Conservation (phyloP, 23 tunicate genomes). For the Botrylloides violaceus region DNA sequence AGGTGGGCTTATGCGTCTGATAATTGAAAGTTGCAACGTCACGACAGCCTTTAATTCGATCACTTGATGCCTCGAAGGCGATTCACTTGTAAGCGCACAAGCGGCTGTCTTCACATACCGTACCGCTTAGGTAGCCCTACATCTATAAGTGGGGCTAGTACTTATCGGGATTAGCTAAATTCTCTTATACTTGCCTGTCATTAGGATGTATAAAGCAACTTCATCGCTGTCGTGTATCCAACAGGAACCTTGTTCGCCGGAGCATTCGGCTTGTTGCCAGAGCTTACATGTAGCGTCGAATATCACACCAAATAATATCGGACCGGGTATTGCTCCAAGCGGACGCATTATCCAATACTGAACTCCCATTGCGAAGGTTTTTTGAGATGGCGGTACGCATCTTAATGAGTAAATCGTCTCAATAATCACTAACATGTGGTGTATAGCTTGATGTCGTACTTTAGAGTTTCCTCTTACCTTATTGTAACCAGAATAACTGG, state of each 20-base stretch:
- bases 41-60: too few species aligned
- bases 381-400: conserved; percentile 24
- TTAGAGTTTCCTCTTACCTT: conserved; percentile 29
- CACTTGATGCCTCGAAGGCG: too few species aligned
- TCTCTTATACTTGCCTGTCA: conserved; percentile 15
- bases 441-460: not conserved
- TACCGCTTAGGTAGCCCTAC: too few species aligned
- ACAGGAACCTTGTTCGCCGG: conserved; percentile 8
- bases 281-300: conserved; percentile 15
- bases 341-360: conserved; percentile 26
- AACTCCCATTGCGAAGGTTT: conserved; percentile 18
- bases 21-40: too few species aligned
- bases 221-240: conserved; percentile 11
- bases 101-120: too few species aligned
- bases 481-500: conserved; percentile 72
- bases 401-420: too few species aligned
- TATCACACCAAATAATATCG: conserved; percentile 12
- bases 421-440: not conserved
- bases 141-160: too few species aligned
- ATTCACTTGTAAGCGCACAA: too few species aligned
- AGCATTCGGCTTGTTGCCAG: conserved; percentile 14
- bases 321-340: conserved; percentile 17
- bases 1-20: too few species aligned
- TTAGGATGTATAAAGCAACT: conserved; percentile 7
- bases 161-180: not conserved